Conservation (phyloP, 2,888 invertebrate species). For the Petrophora chlorosata region DNA sequence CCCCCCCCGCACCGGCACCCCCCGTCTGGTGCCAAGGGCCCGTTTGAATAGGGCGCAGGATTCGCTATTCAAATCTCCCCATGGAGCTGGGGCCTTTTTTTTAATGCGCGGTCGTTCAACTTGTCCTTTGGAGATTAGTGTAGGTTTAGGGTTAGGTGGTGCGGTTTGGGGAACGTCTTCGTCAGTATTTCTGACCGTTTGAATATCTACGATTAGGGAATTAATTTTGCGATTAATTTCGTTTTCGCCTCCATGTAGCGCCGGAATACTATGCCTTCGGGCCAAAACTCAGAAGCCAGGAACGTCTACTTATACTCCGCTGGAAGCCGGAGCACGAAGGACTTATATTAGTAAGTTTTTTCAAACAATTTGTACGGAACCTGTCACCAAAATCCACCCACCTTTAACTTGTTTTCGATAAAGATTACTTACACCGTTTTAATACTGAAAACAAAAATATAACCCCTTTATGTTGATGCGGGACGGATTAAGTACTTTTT, state of each 20-base stretch:
- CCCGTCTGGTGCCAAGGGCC: constrained; percentile 20
- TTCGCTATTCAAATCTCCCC: constrained; percentile 44
- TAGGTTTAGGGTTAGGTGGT: constrained; percentile 27
- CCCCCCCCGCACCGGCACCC: constrained; percentile 5
- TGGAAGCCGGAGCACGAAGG: too few relatives aligned
- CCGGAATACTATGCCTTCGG: too few relatives aligned
- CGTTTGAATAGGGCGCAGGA: constrained; percentile 25
- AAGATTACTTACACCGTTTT: constrained; percentile 23
- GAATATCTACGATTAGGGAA: too few relatives aligned
- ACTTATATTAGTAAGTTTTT: too few relatives aligned
- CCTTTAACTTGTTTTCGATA: constrained; percentile 7
- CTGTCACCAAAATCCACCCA: not conserved
- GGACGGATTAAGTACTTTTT: constrained; percentile 3
- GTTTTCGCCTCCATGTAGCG: too few relatives aligned
- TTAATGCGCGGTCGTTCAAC: constrained; percentile 63
- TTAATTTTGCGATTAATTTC: too few relatives aligned
- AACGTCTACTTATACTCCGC: not conserved
- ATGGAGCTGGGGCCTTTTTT: constrained; percentile 33
- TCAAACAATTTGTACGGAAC: constrained; percentile 12
- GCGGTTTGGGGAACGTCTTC: not conserved
- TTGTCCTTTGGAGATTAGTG: constrained; percentile 49
- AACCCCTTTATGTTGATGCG: constrained; percentile 7
- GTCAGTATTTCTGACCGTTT: too few relatives aligned
- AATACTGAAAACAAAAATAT: constrained; percentile 13
- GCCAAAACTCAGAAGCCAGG: too few relatives aligned